A percentile compares a stretch with the other conserved stretches of the same genome.
phyloP scores from a whole-genome alignment of 2,797 vertebrate species.

The Muscicapa comitata region DNA sequence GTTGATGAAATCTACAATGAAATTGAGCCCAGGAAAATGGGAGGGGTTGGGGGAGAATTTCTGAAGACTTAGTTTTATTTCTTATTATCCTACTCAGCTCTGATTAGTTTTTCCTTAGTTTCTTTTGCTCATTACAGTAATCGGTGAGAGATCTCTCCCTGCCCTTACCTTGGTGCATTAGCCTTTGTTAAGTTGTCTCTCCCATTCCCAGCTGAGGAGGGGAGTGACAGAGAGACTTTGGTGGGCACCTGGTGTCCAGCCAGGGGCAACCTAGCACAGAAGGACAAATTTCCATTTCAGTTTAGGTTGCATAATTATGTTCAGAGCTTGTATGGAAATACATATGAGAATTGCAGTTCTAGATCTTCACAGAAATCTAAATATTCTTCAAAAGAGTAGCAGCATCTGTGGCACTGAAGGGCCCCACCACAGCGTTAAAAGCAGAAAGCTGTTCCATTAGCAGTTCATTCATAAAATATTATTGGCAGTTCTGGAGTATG shows the following conservation, averaged over 20 bases:
- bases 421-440: neutral
- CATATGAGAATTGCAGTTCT: neutral
- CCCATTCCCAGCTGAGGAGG: fast-evolving
- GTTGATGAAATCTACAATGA: fast-evolving
- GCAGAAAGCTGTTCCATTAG: neutral
- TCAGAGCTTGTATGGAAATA: neutral
- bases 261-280: neutral
- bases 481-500: neutral
- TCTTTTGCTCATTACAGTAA: neutral
- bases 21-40: neutral
- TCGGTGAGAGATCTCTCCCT: neutral
- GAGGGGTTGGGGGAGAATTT: fast-evolving
- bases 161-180: fast-evolving
- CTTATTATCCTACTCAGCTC: neutral
- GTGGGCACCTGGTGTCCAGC: neutral
- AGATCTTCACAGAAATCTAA: neutral
- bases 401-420: neutral
- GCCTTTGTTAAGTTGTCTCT: neutral
- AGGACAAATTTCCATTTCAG: neutral
- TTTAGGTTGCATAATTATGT: fast-evolving
- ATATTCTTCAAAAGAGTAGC: neutral
- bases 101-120: neutral
- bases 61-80: neutral
- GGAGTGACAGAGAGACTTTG: neutral
- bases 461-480: neutral